Base-by-base conservation (phyloP, 2,888 invertebrate species). In the Heteromyza rotundicornis region DNA sequence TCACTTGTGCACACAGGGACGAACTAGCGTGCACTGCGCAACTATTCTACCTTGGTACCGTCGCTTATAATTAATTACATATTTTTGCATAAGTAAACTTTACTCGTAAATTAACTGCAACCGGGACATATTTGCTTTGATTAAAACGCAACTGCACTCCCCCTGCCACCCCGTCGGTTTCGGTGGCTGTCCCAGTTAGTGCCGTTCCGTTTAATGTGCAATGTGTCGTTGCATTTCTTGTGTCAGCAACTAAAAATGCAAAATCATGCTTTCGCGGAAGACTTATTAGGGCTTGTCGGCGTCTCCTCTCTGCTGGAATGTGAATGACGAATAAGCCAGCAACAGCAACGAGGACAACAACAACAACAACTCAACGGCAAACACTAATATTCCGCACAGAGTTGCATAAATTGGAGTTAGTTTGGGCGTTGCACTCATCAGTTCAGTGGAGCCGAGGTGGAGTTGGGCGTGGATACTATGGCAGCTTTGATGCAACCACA, bases 11-110 rank as follows among this genome's bases (percentile, higher is more conserved):
- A n/a, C n/a, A n/a, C n/a, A n/a, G n/a, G n/a, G n/a, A n/a, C n/a
- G n/a, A n/a, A n/a, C n/a, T n/a, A n/a, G n/a, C n/a, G n/a, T n/a
- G n/a, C n/a, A n/a, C n/a, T n/a, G 40, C 40, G 27, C 27, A 27
- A n/a, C n/a, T n/a, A n/a, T n/a, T 27, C 27, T 5, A 8, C 44
- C 44, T 44, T n/a, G n/a, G 14, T n/a, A 40, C 40, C 2, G 47
- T 14, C 5, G 47, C 17, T 47, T 7, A 19, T 47, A 47, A 47
- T 47, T 47, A 47, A 47, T 47, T 19, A 47, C 47, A 47, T n/a
- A 27, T 51, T 60, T 63, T 50, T 49, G 60, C 53, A 60, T 60
- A 63, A 57, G 51, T 57, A 57, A 60, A 56, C 60, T 54, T 54
- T 22, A 19, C 27, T 32, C 60, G 59, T 60, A 63, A 63, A 60